phyloP scores from a whole-genome alignment of 1,140 invertebrate species.

The Drosophila grimshawi region DNA sequence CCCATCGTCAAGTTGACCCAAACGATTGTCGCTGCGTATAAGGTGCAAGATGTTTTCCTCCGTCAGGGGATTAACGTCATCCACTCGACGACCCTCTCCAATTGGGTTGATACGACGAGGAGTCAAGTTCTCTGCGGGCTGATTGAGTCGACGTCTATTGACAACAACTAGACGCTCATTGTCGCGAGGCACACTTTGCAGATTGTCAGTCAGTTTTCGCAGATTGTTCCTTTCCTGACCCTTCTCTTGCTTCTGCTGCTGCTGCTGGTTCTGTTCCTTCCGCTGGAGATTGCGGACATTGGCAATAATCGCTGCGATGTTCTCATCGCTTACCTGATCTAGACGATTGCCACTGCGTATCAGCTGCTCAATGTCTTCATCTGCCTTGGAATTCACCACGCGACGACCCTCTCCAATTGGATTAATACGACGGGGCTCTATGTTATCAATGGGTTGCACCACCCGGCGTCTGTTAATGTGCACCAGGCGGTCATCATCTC shows the following conservation, averaged over 20 bases:
- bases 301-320: not conserved
- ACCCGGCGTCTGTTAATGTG: slow-evolving; percentile 26
- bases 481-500: slow-evolving; percentile 24
- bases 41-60: slow-evolving; percentile 56
- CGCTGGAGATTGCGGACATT: not conserved
- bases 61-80: slow-evolving; percentile 9
- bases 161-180: slow-evolving; percentile 18
- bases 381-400: slow-evolving; percentile 28
- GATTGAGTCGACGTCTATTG: slow-evolving; percentile 9
- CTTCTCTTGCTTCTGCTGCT: too few relatives aligned
- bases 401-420: slow-evolving; percentile 50
- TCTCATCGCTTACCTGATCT: not conserved
- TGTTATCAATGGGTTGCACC: slow-evolving; percentile 2
- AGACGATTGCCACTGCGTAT: slow-evolving; percentile 54
- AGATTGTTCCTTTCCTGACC: too few relatives aligned
- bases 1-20: slow-evolving; percentile 1
- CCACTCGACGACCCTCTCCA: slow-evolving; percentile 48
- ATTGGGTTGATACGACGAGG: slow-evolving; percentile 32
- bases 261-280: not conserved
- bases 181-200: not conserved
- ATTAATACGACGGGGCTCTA: slow-evolving; percentile 14
- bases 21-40: slow-evolving; percentile 50
- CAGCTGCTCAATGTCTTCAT: slow-evolving; percentile 54
- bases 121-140: slow-evolving; percentile 1
- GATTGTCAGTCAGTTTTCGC: not conserved